Evolutionary conservation across 2,113 vertebrate species (phyloP).

Genomic region (Phrynosoma blainvillii): DNA sequence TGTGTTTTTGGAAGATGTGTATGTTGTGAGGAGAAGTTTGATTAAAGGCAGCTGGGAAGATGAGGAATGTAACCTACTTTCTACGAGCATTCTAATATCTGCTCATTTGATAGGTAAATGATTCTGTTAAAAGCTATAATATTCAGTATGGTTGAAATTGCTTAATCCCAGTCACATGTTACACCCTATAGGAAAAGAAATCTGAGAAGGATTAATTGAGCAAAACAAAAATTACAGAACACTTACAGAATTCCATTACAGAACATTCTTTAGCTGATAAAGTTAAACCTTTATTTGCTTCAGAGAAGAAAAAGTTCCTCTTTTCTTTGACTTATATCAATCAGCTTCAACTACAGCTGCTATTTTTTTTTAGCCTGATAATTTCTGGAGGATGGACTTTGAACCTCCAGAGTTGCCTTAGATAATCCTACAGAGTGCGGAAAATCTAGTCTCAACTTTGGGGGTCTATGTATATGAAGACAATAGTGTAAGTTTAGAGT

Average conservation of each 20-base stretch:
- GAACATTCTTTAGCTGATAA: neutral
- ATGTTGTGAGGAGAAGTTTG: neutral
- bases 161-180: neutral
- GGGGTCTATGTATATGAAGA: slow-evolving; percentile 23
- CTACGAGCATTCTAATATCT: neutral
- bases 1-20: neutral
- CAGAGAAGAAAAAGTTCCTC: neutral
- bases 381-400: too few species aligned
- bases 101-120: neutral
- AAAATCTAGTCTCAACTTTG: neutral
- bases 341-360: neutral
- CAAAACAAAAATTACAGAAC: neutral
- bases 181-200: neutral
- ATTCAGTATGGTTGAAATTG: neutral
- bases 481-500: slow-evolving; percentile 25
- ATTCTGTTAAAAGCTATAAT: neutral
- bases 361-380: too few species aligned
- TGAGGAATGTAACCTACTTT: neutral
- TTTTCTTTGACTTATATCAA: neutral
- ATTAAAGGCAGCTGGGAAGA: neutral
- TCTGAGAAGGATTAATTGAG: neutral
- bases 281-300: neutral
- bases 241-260: neutral
- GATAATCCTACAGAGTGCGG: neutral
- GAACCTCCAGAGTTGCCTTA: too few species aligned